Conservation (phyloP, 2,797 vertebrate species). For the Enteromius fasciolatus region DNA sequence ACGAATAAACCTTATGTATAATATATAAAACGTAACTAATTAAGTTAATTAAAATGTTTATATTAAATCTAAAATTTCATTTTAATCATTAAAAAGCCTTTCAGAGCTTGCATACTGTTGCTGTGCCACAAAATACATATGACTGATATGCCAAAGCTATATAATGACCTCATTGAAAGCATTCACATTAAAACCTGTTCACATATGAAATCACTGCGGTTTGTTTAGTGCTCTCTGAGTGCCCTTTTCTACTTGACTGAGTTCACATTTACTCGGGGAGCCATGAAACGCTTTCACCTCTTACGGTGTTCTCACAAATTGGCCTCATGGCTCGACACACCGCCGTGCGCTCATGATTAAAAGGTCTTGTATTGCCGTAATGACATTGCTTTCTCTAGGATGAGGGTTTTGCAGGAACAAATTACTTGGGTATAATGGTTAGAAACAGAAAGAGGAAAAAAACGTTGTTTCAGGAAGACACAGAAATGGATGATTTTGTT, state of each 20-base stretch:
- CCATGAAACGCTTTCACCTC: slow-evolving; percentile 41
- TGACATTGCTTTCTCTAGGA: slow-evolving; percentile 47
- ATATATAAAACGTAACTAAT: no score
- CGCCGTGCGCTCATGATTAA: slow-evolving; percentile 30
- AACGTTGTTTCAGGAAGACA: background rate
- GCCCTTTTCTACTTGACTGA: slow-evolving; percentile 39
- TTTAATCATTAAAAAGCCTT: background rate
- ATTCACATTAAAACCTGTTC: slow-evolving; percentile 42
- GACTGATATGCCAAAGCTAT: background rate
- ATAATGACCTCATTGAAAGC: slow-evolving; percentile 37
- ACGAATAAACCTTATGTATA: no score
- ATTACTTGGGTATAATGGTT: slow-evolving; percentile 40
- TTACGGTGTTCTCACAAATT: slow-evolving; percentile 43
- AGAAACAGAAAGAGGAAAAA: slow-evolving; percentile 5
- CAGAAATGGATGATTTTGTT: background rate
- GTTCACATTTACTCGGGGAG: slow-evolving; percentile 44
- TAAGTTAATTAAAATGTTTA: no score
- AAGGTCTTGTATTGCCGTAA: slow-evolving; percentile 48
- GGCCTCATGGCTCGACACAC: slow-evolving; percentile 40
- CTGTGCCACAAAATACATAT: slow-evolving; percentile 1
- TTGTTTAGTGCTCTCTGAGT: slow-evolving; percentile 33
- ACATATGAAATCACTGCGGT: slow-evolving; percentile 24
- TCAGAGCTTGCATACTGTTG: background rate
- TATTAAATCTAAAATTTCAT: no score
- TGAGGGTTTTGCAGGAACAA: slow-evolving; percentile 36